Conservation (phyloP, 2,888 invertebrate genomes). For the Drosophila recens region DNA sequence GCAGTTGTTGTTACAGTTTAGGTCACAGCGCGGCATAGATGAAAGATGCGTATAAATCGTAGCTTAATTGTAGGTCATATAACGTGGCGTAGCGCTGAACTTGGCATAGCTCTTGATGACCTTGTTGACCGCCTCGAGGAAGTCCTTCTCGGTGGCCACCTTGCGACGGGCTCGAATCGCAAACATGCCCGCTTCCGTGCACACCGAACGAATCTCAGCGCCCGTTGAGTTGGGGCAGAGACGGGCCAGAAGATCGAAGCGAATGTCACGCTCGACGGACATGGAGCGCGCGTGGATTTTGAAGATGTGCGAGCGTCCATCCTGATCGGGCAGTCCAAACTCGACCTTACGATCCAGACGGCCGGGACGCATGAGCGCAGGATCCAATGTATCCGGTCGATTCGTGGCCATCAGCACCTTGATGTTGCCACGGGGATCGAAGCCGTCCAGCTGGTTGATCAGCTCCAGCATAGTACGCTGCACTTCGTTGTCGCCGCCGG, state of each 20-base stretch:
- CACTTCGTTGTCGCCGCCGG: constrained; percentile 99
- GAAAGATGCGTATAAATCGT: constrained; percentile 35
- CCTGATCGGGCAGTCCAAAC: constrained; percentile 98
- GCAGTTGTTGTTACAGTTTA: constrained; percentile 42
- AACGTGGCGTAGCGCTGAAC: constrained; percentile 97
- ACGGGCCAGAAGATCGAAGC: constrained; percentile 97
- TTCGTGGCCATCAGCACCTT: constrained; percentile 99
- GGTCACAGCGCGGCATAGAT: constrained; percentile 36
- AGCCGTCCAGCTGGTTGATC: constrained; percentile 99
- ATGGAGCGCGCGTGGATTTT: constrained; percentile 99
- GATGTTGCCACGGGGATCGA: constrained; percentile 99
- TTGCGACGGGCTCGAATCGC: constrained; percentile 99
- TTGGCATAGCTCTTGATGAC: constrained; percentile 98
- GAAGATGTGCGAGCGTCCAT: constrained; percentile 98
- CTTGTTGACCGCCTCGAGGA: constrained; percentile 99
- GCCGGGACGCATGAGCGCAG: constrained; percentile 99
- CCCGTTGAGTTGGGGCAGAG: constrained; percentile 99
- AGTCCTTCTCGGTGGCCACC: constrained; percentile 99
- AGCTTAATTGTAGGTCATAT: constrained; percentile 97
- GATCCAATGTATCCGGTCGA: constrained; percentile 98
- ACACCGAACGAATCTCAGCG: constrained; percentile 95
- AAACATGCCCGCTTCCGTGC: constrained; percentile 99
- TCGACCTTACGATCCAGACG: constrained; percentile 99
- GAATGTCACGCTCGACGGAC: constrained; percentile 99
- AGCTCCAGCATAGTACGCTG: constrained; percentile 99